Evolutionary conservation across 30 jellyfish, hydroid and myxozoan genomes (phyloP).

Genomic region (Aurelia sp.): DNA sequence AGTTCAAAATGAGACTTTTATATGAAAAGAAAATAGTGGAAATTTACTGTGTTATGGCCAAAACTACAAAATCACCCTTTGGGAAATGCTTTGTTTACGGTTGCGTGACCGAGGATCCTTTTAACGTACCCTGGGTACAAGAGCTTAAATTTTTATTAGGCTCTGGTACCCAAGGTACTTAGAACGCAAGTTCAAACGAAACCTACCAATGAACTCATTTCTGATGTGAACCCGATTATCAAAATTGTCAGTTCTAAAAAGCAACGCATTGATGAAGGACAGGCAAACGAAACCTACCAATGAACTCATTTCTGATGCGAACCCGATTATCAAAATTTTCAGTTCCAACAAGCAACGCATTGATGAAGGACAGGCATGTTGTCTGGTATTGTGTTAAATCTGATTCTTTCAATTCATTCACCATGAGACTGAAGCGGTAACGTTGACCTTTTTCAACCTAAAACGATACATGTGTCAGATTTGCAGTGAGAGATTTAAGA

Average conservation of each 20-base stretch:
- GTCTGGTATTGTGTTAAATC: conserved; percentile 88
- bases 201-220: conserved; percentile 93
- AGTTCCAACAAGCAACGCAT: conserved; percentile 77
- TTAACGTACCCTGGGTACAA: too few species aligned
- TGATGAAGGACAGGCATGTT: conserved; percentile 83
- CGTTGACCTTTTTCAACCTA: conserved; percentile 89
- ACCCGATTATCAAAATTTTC: conserved; percentile 77
- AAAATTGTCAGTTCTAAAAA: conserved; percentile 68
- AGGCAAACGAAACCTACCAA: conserved; percentile 73
- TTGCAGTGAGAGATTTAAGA: too few species aligned
- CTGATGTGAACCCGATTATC: conserved; percentile 83
- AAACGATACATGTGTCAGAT: not conserved
- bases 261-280: conserved; percentile 84
- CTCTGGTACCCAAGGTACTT: too few species aligned
- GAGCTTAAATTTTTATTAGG: too few species aligned
- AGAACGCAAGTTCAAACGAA: not conserved
- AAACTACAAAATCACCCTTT: too few species aligned
- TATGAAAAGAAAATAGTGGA: too few species aligned
- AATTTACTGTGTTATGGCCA: too few species aligned
- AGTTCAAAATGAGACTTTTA: too few species aligned
- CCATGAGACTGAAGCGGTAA: conserved; percentile 89
- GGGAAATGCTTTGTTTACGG: too few species aligned
- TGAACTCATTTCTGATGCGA: conserved; percentile 88
- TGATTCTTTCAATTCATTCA: conserved; percentile 82
- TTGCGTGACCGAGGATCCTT: too few species aligned